Evolutionary conservation across 2,888 invertebrate genomes (phyloP).

Genomic region (Cantharis rustica): DNA sequence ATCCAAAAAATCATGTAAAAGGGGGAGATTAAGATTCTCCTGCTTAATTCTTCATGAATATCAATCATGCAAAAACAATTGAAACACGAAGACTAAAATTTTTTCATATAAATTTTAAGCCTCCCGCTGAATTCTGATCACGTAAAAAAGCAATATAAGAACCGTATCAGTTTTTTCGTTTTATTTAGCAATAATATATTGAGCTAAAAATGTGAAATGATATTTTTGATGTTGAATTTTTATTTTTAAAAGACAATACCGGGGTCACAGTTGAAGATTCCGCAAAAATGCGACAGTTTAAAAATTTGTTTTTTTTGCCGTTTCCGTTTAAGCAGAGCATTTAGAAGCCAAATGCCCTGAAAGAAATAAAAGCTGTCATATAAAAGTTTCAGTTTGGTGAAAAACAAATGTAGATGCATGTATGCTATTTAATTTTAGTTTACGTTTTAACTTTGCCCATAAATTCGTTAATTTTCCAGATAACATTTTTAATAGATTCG

Average conservation of each 20-base stretch:
- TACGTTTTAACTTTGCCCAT: not conserved
- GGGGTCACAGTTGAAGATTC: not conserved
- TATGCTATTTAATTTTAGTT: not conserved
- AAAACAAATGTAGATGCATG: conserved; percentile 22
- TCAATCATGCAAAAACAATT: not conserved
- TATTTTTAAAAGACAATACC: not conserved
- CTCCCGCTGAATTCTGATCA: not conserved
- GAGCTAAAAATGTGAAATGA: not conserved
- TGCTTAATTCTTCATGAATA: not conserved
- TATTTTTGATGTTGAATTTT: not conserved
- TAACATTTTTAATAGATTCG: not conserved
- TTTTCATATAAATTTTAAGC: not conserved
- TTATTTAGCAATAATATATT: not conserved
- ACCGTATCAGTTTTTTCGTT: not conserved
- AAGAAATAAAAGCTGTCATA: conserved; percentile 31
- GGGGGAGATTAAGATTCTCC: not conserved
- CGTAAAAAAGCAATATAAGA: not conserved
- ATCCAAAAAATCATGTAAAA: not conserved
- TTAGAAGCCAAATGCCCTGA: conserved; percentile 27
- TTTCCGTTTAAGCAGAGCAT: conserved; percentile 26
- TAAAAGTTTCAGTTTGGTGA: conserved; percentile 27
- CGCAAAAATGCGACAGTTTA: conserved; percentile 22
- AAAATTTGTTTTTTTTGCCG: conserved; percentile 26
- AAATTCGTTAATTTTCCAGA: not conserved
- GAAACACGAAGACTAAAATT: not conserved